A percentile compares a stretch with the other conserved stretches of the same genome.
Conservation (phyloP, 2,113 vertebrate species). For the Sorex araneus region DNA sequence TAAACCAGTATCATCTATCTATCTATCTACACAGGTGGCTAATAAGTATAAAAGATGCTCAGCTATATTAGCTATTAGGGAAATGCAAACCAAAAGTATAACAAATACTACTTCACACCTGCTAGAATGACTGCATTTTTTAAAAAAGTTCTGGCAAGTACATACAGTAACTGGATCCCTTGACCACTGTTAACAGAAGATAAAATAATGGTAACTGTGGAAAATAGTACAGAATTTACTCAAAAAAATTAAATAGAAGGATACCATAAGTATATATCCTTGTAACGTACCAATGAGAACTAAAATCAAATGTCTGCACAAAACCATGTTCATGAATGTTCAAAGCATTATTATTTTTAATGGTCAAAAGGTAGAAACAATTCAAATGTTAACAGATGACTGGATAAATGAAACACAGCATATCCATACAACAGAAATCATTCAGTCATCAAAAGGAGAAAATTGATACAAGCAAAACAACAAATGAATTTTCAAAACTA, state of each 20-base stretch:
- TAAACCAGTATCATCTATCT: too few species aligned
- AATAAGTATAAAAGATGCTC: slow-evolving; percentile 43
- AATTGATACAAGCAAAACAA: slow-evolving; percentile 1
- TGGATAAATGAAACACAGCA: too few species aligned
- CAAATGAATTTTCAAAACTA: slow-evolving; percentile 47
- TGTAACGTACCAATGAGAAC: not conserved
- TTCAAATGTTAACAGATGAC: too few species aligned
- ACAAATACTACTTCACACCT: not conserved
- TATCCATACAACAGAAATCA: too few species aligned
- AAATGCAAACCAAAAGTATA: slow-evolving; percentile 61
- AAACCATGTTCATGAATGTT: not conserved
- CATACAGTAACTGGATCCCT: not conserved
- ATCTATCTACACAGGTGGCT: too few species aligned
- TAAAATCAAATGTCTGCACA: not conserved
- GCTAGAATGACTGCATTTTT: not conserved
- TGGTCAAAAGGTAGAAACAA: too few species aligned
- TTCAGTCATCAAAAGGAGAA: not conserved
- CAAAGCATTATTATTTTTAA: not conserved
- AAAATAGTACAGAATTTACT: slow-evolving; percentile 27
- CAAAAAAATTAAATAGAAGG: slow-evolving; percentile 4
- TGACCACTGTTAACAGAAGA: not conserved
- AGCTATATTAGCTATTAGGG: slow-evolving; percentile 1
- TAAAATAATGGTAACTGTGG: not conserved
- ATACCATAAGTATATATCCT: not conserved
- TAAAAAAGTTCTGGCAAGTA: not conserved